Percentiles rank a stretch among this genome's conserved stretches.
phyloP scores from a whole-genome alignment of 1,140 invertebrate species.

The Drosophila ananassae region DNA sequence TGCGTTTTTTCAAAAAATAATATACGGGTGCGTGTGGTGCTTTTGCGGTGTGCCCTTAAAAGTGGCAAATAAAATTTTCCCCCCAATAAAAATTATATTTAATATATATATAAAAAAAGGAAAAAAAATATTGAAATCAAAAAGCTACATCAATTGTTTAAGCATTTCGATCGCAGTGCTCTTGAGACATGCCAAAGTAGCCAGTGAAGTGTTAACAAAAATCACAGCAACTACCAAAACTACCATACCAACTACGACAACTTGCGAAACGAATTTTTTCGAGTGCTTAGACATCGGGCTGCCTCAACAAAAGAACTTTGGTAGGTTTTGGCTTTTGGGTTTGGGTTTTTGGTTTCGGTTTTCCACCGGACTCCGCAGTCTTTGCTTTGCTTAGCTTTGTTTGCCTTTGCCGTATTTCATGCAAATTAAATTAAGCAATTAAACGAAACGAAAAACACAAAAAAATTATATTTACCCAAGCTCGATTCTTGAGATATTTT shows the following conservation, averaged over 20 bases:
- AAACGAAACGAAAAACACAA: slow-evolving; percentile 41
- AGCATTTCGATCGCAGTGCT: slow-evolving; percentile 55
- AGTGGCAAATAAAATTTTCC: not conserved
- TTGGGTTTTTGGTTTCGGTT: slow-evolving; percentile 15
- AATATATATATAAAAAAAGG: not conserved
- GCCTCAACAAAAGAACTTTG: slow-evolving; percentile 77
- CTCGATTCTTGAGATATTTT: slow-evolving; percentile 34
- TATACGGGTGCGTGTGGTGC: slow-evolving; percentile 21
- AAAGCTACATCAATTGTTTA: slow-evolving; percentile 10
- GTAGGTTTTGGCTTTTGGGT: slow-evolving; percentile 52
- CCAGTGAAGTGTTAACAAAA: slow-evolving; percentile 70
- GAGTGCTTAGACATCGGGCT: slow-evolving; percentile 21
- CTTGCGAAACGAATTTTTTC: slow-evolving; percentile 50
- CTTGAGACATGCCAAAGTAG: slow-evolving; percentile 61
- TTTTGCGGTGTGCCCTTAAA: slow-evolving; percentile 8
- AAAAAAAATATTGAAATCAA: not conserved
- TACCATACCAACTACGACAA: slow-evolving; percentile 3
- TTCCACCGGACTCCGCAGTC: slow-evolving; percentile 1
- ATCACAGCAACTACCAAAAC: slow-evolving; percentile 7
- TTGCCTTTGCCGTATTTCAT: slow-evolving; percentile 58
- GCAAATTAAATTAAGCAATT: slow-evolving; percentile 81
- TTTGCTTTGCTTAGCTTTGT: slow-evolving; percentile 19
- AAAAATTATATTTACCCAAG: slow-evolving; percentile 44
- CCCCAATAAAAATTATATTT: not conserved
- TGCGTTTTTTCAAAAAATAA: slow-evolving; percentile 22